Evolutionary conservation across 2,797 vertebrate species (phyloP), one percentile per base, ranked within the genome.

Genomic region (Orestias chungarensis): DNA sequence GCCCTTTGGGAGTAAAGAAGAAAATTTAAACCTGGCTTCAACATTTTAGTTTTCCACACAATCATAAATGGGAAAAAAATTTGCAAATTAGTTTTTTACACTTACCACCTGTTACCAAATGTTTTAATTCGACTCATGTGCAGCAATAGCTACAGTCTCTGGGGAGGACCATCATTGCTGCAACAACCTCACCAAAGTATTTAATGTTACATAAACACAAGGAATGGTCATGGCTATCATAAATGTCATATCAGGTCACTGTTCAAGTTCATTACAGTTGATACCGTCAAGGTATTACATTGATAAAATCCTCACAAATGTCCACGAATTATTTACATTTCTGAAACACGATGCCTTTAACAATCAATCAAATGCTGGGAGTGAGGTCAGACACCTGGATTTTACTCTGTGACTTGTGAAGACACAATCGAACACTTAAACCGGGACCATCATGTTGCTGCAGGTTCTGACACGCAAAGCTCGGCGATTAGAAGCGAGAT

Each of bases 401-500:
- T 47, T 47, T 47, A 20, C 18, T 47, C 10, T 25, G 9, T 8
- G 23, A 10, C 23, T 49, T 5, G 18, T n/a, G 23, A 20, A 72
- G 47, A 66, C 54, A 43, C 68, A 49, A 57, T 65, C 5, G 55
- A 49, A 33, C 20, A 46, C 49, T 40, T 64, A 73, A 72, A 38
- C 67, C 29, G 64, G 27, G 31, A 81, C 46, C 29, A 66, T 71
- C 0, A 6, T 42, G 55, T 10, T 43, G 35, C 54, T 46, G 33
- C 14, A 71, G 59, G n/a, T 73, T 68, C 62, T 47, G 46, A 72
- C 50, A 33, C 49, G 0, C 64, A 49, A 25, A 31, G 49, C 50
- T 68, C 35, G 67, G 27, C 14, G 6, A 59, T 64, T 66, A 66
- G 67, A 15, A 76, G 77, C 64, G 38, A 42, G 74, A 80, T 82